A percentile compares a stretch with the other conserved stretches of the same genome.
phyloP scores from a whole-genome alignment of 2,797 vertebrate species.

The Psittacula derbiana region DNA sequence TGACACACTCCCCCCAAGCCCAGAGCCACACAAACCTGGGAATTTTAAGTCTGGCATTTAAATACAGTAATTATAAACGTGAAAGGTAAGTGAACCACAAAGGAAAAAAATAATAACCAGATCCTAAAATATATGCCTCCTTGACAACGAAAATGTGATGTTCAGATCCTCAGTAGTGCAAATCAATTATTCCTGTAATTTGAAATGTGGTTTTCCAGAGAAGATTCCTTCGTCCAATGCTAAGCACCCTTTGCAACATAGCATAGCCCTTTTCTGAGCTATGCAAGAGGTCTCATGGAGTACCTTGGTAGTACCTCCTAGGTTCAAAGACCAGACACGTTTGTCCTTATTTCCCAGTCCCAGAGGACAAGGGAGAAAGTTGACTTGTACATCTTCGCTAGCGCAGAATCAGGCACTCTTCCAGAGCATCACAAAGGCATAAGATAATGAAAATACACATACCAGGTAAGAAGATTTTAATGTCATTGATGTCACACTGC shows the following conservation, averaged over 20 bases:
- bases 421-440: background rate
- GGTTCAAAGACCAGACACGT: background rate
- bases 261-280: background rate
- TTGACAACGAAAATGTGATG: background rate
- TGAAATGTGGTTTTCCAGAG: background rate
- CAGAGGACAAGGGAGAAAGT: background rate
- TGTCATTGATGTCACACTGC: background rate
- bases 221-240: background rate
- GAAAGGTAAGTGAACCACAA: background rate
- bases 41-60: background rate
- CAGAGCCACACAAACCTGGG: background rate
- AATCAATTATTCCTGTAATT: background rate
- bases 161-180: background rate
- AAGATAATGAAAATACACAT: background rate
- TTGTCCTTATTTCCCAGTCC: background rate
- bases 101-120: background rate
- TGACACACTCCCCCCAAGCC: accelerated
- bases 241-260: background rate
- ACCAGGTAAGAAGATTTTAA: background rate
- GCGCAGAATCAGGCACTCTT: background rate
- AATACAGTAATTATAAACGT: background rate
- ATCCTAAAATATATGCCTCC: background rate
- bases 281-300: background rate
- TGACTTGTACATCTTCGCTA: background rate
- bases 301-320: background rate